Evolutionary conservation across 2,113 vertebrate genomes (phyloP), one percentile per base, ranked within the genome.

Genomic region (Grallaria varia): DNA sequence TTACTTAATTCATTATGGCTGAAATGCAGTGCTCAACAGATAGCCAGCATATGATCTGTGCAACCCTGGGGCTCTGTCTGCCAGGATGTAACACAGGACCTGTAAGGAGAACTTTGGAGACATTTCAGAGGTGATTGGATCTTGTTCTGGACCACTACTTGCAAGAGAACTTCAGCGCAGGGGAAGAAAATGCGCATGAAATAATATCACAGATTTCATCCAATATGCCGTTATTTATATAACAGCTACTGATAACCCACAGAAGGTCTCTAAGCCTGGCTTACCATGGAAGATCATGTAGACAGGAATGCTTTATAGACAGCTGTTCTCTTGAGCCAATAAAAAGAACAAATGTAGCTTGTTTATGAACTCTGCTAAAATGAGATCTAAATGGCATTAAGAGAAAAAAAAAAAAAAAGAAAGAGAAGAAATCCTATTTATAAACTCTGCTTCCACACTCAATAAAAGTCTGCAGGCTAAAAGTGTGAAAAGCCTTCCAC

Each of bases 321-420:
- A 96, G 75, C 75, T 95, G 81, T 92, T 86, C 72, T 96, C 53
- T 90, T 81, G 33, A 95, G 92, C 84, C 94, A 95, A 93, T 79
- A 93, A 94, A 96, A 92, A 85, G 86, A 95, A 90, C 42, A 94
- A 96, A 94, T 73, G 82, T 83, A 69, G 30, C 49, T 89, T 94
- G 87, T 96, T 96, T 95, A 93, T 91, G 95, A 96, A 97, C 78
- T 94, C 67, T 73, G 64, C 77, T 91, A 93, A 97, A 96, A 94
- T 69, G 42, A 87, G 44, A 93, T 78, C 90, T 96, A 96, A 96
- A 92, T 93, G 75, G 35, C 89, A 96, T 91, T 80, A 68, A 87
- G 82, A 86, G 49, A 63, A 91, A 95, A 55, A 47, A 72, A 64
- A 68, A 87, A 84, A 86, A 45, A 63, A 91, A 95, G 50, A 47